These are phyloP conservation scores for Scytalopus superciliaris DNA, from an alignment of 2,113 vertebrate genomes.

Conservation along the genomic window DNA sequence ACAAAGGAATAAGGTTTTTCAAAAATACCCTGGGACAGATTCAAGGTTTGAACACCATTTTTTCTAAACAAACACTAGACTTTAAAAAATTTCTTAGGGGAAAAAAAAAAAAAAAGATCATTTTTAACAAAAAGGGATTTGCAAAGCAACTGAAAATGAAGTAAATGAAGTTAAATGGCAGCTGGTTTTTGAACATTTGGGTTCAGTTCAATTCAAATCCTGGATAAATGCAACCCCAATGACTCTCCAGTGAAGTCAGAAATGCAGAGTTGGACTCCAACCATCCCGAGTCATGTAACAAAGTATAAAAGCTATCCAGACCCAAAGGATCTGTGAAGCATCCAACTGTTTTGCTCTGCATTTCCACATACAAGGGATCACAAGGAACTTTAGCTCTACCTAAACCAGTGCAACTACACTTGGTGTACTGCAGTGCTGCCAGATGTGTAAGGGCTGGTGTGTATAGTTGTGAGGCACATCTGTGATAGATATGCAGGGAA, in stretches of 20 bases:
- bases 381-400: neutral
- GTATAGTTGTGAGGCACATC: neutral
- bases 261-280: neutral
- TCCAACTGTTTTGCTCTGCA: neutral
- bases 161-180: neutral
- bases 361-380: neutral
- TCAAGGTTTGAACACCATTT: neutral
- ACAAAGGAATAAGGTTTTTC: neutral
- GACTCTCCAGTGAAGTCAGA: neutral
- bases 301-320: neutral
- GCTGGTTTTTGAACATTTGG: neutral
- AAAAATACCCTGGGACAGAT: neutral
- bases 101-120: neutral
- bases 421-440: neutral
- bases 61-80: neutral
- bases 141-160: neutral
- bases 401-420: neutral
- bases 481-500: neutral
- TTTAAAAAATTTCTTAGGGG: neutral
- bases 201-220: neutral
- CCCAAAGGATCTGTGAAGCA: neutral
- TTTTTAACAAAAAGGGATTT: neutral
- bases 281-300: neutral
- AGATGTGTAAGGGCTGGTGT: neutral
- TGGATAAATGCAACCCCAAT: neutral